A percentile compares a stretch with the other conserved stretches of the same genome.
phyloP scores from a whole-genome alignment of 2,888 invertebrate species.

The Clusia tigrina region DNA sequence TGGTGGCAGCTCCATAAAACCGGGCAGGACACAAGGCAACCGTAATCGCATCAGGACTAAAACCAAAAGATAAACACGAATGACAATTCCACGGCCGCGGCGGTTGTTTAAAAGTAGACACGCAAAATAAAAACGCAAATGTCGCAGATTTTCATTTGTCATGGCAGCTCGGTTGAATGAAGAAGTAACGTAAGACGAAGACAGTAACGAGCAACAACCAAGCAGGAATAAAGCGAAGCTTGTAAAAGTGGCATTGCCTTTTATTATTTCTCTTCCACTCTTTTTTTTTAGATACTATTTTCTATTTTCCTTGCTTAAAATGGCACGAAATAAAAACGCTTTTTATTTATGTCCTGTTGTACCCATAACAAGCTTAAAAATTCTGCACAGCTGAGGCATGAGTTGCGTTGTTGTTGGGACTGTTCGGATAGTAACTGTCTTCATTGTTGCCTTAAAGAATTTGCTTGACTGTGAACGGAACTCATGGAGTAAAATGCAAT shows the following conservation, averaged over 20 bases:
- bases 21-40: neutral
- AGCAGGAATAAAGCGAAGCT: neutral
- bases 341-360: constrained; percentile 18
- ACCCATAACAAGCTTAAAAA: neutral
- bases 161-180: constrained; percentile 14
- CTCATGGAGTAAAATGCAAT: neutral
- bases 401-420: neutral
- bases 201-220: neutral
- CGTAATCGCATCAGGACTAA: constrained; percentile 6
- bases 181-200: neutral
- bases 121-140: constrained; percentile 12
- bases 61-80: constrained; percentile 6
- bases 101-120: neutral
- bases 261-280: too few species aligned
- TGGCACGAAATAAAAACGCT: constrained; percentile 16
- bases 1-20: neutral
- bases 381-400: constrained; percentile 13
- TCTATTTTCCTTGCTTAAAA: constrained; percentile 10
- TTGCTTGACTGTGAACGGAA: neutral
- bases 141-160: constrained; percentile 19
- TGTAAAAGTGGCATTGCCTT: neutral
- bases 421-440: neutral
- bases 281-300: too few species aligned
- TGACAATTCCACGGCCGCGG: constrained; percentile 9
- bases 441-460: neutral